phyloP scores from a whole-genome alignment of 2,797 vertebrate genomes.

The Hippocampus kuda region DNA sequence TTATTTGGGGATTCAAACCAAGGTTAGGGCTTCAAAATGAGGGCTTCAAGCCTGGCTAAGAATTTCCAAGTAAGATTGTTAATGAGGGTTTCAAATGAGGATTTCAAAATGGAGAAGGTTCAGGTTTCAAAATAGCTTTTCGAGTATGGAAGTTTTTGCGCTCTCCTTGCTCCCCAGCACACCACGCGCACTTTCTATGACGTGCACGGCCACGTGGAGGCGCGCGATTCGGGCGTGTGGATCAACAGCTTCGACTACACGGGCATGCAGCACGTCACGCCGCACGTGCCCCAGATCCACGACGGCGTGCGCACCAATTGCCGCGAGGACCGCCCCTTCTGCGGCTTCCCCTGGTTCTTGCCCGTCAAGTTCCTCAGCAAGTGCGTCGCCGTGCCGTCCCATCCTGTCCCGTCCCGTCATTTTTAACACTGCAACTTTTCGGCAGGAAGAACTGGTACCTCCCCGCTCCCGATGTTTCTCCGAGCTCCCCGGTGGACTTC shows the following conservation, averaged over 20 bases:
- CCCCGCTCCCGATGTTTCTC: constrained; percentile 75
- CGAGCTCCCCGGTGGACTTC: constrained; percentile 74
- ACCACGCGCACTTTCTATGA: constrained; percentile 77
- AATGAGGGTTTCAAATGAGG: too few species aligned
- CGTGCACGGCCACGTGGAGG: constrained; percentile 74
- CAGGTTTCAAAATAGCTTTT: too few species aligned
- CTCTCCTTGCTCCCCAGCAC: constrained; percentile 64
- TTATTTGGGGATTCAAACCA: too few species aligned
- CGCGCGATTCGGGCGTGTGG: constrained; percentile 89
- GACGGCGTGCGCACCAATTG: constrained; percentile 77
- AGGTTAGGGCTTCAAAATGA: too few species aligned
- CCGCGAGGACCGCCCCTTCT: constrained; percentile 75
- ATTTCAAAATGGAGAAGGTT: too few species aligned
- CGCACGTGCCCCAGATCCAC: constrained; percentile 83
- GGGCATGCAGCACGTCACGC: constrained; percentile 81
- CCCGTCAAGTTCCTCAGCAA: constrained; percentile 88
- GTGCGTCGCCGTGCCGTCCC: constrained; percentile 54
- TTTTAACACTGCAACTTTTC: background rate
- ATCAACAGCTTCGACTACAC: constrained; percentile 94
- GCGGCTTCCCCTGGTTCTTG: constrained; percentile 92
- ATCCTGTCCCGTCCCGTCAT: background rate
- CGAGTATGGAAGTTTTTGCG: background rate
- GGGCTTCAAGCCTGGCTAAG: too few species aligned
- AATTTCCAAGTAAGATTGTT: too few species aligned
- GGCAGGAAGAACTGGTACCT: constrained; percentile 94